Evolutionary conservation across 2,113 vertebrate species (phyloP).

Genomic region (Chloebia gouldiae): DNA sequence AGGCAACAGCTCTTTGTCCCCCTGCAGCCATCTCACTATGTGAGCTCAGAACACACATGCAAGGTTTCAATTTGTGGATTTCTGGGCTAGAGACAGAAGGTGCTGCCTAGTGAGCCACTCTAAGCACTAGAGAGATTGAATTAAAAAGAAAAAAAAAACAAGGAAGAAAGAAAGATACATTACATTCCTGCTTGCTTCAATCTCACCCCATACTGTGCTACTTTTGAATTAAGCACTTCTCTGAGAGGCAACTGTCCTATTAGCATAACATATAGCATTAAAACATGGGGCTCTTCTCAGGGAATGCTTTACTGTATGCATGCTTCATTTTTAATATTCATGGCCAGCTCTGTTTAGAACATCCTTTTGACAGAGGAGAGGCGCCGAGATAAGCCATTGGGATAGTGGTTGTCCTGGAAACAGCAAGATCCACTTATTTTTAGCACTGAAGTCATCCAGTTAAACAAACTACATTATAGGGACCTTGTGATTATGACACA

Average conservation of each 20-base stretch:
- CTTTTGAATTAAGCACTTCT: constrained; percentile 39
- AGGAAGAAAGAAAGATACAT: neutral
- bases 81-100: neutral
- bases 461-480: constrained; percentile 40
- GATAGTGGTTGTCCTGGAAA: constrained; percentile 47
- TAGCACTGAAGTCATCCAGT: constrained; percentile 32
- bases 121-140: neutral
- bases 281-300: constrained; percentile 23
- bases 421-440: constrained; percentile 56
- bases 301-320: constrained; percentile 26
- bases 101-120: neutral
- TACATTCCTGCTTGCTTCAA: neutral
- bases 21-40: neutral
- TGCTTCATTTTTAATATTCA: constrained; percentile 46
- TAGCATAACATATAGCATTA: constrained; percentile 1
- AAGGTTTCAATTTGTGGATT: neutral
- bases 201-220: neutral
- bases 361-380: constrained; percentile 40
- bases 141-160: neutral
- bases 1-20: neutral
- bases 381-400: constrained; percentile 20
- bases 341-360: constrained; percentile 37
- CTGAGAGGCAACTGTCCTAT: constrained; percentile 25
- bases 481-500: neutral
- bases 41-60: neutral